Base-by-base conservation (phyloP, 1,140 invertebrate species). In the Ruditapes philippinarum region DNA sequence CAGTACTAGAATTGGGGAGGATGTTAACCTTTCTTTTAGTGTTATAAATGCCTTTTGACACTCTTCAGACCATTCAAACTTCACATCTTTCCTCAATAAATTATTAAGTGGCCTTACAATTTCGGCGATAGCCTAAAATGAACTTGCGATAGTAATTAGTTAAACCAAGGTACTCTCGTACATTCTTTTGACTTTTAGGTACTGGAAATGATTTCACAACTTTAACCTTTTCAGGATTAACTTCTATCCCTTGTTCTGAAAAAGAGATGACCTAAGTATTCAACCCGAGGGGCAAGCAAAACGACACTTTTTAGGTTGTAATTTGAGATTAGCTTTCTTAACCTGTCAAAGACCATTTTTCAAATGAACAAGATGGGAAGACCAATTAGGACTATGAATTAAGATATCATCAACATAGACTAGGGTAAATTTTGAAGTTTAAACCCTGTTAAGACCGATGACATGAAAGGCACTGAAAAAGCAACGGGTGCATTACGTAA, bases 101-200 rank as follows among this genome's bases (percentile, higher is more conserved):
- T 54, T 33, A 76, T 86, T 74, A n/a, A 86, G 51, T 9, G 83
- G 83, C n/a, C 45, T 68, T 45, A 33, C 79, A 25, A 70, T 70
- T 11, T 31, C 57, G 25, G 94, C 42, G 88, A 85, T 89, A 95
- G 60, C 93, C 92, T 70, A 88, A 93, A 36, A 96, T 93, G 89
- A 96, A 92, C n/a, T 38, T 91, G 5, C 93, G 65, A 81, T 95
- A 94, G 83, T 95, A 96, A 80, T 95, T 95, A 51, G 94, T 78
- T 28, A 97, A 76, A 2, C 96, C 96, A 1, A 96, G 42, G 88
- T 97, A 96, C 25, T 92, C 40, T 68, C 95, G 86, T 0, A 96
- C 79, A 74, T 96, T 93, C 45, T 95, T 94, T 17, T 93, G 80
- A 88, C 85, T 95, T 80, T 88, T 94, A 36, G 92, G 91, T 17